phyloP scores from a whole-genome alignment of 1,140 invertebrate genomes.

The Leptinotarsa texana region DNA sequence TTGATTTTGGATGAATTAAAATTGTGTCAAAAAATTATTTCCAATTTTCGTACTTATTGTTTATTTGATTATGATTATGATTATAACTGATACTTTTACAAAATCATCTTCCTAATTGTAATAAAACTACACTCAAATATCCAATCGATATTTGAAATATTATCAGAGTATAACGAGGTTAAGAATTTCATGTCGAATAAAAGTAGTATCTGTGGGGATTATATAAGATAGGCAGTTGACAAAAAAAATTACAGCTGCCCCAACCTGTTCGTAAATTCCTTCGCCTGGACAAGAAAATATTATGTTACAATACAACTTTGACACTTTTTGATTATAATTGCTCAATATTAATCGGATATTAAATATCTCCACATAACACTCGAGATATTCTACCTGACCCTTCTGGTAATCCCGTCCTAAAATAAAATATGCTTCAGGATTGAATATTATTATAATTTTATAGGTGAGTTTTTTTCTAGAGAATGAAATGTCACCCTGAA shows the following conservation, averaged over 20 bases:
- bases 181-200: no score
- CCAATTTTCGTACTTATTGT: no score
- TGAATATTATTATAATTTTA: constrained; percentile 1
- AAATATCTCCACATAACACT: background rate
- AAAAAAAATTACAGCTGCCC: background rate
- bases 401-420: background rate
- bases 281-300: background rate
- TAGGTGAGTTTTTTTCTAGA: background rate
- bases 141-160: no score
- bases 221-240: background rate
- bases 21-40: no score
- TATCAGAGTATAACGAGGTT: no score
- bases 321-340: constrained; percentile 7
- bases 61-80: no score
- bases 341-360: background rate
- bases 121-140: no score
- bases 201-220: no score
- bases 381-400: constrained; percentile 4
- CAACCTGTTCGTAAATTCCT: background rate
- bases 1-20: no score
- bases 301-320: background rate
- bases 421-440: background rate
- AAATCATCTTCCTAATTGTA: no score
- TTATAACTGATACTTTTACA: no score
- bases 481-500: background rate